Evolutionary conservation across 2,113 vertebrate species (phyloP), one percentile per base, ranked within the genome.

Genomic region (Trinectes maculatus): DNA sequence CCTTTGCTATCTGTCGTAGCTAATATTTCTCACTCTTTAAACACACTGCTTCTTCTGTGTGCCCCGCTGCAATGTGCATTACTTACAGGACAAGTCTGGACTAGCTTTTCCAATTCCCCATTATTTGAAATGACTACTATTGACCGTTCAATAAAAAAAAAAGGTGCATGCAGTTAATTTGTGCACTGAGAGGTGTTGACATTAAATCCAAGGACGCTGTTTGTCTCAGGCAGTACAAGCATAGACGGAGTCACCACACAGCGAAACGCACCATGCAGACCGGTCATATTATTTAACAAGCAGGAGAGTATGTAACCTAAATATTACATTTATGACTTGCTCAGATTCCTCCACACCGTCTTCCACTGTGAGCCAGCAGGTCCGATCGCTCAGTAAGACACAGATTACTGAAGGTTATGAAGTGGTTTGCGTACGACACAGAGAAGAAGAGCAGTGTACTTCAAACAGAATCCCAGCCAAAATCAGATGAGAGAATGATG

Each of bases 81-180:
- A 12, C 25, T 56, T 29, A 9, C 25, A n/a, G n/a, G n/a, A n/a
- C n/a, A n/a, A n/a, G n/a, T n/a, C n/a, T n/a, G n/a, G n/a, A n/a
- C n/a, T n/a, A 31, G 11, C 37, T n/a, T 55, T 26, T n/a, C 13
- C 19, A 16, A 1, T 44, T 44, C 6, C 8, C 2, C 26, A 28
- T 24, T 42, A 12, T 39, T 55, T 71, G 49, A 52, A 76, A 60
- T 49, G 54, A 69, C 29, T 31, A 31, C 8, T 31, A 16, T 59
- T 29, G 16, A 16, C 42, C 4, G 5, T 61, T 75, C 48, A 60
- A 59, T 48, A 62, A 74, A 76, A 64, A 62, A 74, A 76, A 64
- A 21, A 25, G 58, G 2, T 24, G 36, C 5, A 40, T 31, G 16
- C n/a, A n/a, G n/a, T n/a, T 51, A 57, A 71, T 44, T 63, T 57